Base-by-base conservation (phyloP, 2,113 vertebrate species). In the Cyanoliseus patagonus region DNA sequence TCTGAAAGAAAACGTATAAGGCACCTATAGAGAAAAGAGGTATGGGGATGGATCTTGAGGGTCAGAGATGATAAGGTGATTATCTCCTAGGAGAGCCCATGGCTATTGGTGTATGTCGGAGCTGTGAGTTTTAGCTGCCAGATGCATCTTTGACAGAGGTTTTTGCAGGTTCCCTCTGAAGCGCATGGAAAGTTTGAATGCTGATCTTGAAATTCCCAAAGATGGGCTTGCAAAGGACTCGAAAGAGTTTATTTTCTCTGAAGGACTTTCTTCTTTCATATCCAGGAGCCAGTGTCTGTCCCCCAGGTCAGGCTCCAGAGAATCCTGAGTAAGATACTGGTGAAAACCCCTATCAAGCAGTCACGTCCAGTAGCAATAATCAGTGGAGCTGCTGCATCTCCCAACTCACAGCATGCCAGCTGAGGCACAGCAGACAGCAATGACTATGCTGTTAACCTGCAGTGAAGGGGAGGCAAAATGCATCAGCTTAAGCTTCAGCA, bases 171-270 rank as follows among this genome's bases (percentile, higher is more conserved):
- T 91, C 20, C 23, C 6, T 51, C 61, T 90, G n/a, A 24, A 78
- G 22, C 6, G 63, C 10, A 2, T 61, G 23, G 23, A 20, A 90
- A 24, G 31, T 67, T 39, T 59, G 23, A 74, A 84, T 57, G 9
- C 10, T 52, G 30, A 83, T 46, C 33, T 57, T 68, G 27, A 82
- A 53, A 11, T 31, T 78, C 11, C 18, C 17, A 59, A 70, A 41
- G 35, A 10, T 52, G 20, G 24, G 31, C 28, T 70, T 0, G 0
- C 28, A n/a, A 25, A 10, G 22, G 13, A 8, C 33, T 85, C 11
- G 17, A 55, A 72, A 20, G 5, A 15, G 12, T 70, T 93, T 53
- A 75, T 59, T 6, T 52, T 15, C 20, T 24, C 22, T 82, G 23
- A 46, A 63, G 23, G 35, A 25, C 11, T 52, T 70, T 86, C 25